Evolutionary conservation across 2,113 vertebrate genomes (phyloP).

Genomic region (Lucifuga dentata): DNA sequence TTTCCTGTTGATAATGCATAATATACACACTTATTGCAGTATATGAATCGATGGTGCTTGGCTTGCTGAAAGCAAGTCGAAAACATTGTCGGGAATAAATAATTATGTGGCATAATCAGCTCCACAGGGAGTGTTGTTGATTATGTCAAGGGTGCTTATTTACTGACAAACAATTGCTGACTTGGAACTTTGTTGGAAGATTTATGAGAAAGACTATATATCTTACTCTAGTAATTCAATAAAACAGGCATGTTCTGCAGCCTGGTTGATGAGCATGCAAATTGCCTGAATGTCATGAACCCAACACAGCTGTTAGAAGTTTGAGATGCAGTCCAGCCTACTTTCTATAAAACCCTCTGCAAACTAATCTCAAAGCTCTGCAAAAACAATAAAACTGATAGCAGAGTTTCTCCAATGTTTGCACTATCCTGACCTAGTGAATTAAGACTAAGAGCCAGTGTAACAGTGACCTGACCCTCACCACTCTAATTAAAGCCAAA

Average conservation of each 20-base stretch:
- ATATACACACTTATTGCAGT: slow-evolving; percentile 14
- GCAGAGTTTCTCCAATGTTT: background rate
- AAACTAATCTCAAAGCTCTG: slow-evolving; percentile 11
- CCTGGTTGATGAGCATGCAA: slow-evolving; percentile 40
- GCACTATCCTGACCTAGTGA: slow-evolving; percentile 22
- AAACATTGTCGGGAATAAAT: slow-evolving; percentile 41
- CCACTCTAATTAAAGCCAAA: slow-evolving; percentile 65
- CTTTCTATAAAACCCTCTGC: slow-evolving; percentile 13
- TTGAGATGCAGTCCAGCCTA: slow-evolving; percentile 26
- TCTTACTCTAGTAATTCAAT: slow-evolving; percentile 46
- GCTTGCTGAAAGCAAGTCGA: slow-evolving; percentile 59
- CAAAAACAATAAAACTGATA: slow-evolving; percentile 33
- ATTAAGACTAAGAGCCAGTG: slow-evolving; percentile 31
- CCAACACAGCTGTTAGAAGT: slow-evolving; percentile 51
- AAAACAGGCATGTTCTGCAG: slow-evolving; percentile 24
- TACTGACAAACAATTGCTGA: slow-evolving; percentile 55
- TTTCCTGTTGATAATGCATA: slow-evolving; percentile 51
- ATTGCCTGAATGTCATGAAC: slow-evolving; percentile 31
- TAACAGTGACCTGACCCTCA: slow-evolving; percentile 62
- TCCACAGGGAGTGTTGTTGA: slow-evolving; percentile 49
- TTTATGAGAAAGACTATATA: slow-evolving; percentile 40
- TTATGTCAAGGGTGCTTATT: slow-evolving; percentile 50
- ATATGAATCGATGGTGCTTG: slow-evolving; percentile 35
- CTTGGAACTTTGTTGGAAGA: slow-evolving; percentile 41
- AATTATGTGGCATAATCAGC: slow-evolving; percentile 41